Percentiles rank a stretch among this genome's conserved stretches.
These are phyloP conservation scores for Eolophus roseicapilla DNA, from an alignment of 2,113 vertebrate species.

Conservation along the genomic window DNA sequence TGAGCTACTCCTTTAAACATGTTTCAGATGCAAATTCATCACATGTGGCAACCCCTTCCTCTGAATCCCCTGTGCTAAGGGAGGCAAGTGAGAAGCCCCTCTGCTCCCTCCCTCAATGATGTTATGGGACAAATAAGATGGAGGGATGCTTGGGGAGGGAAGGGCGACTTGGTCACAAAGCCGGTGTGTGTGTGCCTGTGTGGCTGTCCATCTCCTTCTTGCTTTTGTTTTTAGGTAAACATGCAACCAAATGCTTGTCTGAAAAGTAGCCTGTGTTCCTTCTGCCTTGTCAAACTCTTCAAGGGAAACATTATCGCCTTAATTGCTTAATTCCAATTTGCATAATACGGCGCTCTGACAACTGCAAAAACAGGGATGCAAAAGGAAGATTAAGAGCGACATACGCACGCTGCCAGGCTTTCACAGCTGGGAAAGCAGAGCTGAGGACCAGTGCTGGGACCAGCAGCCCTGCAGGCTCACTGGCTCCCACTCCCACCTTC, in stretches of 20 bases:
- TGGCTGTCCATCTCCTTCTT: not conserved
- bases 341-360: constrained; percentile 78
- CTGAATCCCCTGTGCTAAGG: not conserved
- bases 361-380: constrained; percentile 77
- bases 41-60: not conserved
- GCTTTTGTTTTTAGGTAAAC: constrained; percentile 71
- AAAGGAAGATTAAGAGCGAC: constrained; percentile 76
- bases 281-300: constrained; percentile 81
- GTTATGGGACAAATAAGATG: not conserved
- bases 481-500: not conserved
- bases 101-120: not conserved
- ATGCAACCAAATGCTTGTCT: constrained; percentile 64
- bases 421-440: constrained; percentile 44
- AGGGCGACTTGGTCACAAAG: not conserved
- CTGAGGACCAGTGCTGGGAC: constrained; percentile 44
- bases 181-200: rapidly evolving
- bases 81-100: not conserved
- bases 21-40: not conserved
- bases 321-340: constrained; percentile 81
- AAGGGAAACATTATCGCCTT: constrained; percentile 80
- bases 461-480: constrained; percentile 31
- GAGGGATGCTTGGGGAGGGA: not conserved
- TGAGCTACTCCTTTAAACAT: not conserved
- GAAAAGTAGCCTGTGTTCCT: constrained; percentile 71
- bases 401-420: constrained; percentile 63